Percentiles rank a stretch among this genome's conserved stretches.
These are phyloP conservation scores for Aradus depressus DNA, from an alignment of 2,888 invertebrate species.

Conservation along the genomic window DNA sequence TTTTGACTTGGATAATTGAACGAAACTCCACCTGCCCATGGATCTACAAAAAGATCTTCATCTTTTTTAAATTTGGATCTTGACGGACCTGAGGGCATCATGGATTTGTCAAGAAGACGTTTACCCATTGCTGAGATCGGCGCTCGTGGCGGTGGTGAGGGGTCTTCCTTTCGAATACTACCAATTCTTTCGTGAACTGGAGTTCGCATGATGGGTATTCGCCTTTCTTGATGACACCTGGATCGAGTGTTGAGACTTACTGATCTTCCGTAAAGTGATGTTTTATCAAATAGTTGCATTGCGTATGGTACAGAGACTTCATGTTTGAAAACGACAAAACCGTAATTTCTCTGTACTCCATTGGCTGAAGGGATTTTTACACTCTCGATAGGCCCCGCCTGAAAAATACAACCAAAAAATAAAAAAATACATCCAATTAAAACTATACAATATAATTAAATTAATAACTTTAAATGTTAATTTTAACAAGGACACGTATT, in stretches of 20 bases:
- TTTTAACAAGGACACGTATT: background rate
- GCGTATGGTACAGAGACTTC: constrained; percentile 65
- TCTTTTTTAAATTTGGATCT: background rate
- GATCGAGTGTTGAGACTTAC: constrained; percentile 10
- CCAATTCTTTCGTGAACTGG: background rate
- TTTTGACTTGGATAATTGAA: constrained; percentile 3
- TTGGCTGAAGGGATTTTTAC: constrained; percentile 65
- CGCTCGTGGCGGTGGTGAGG: background rate
- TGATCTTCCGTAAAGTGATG: constrained; percentile 45
- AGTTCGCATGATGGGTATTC: background rate
- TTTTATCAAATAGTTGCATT: constrained; percentile 58
- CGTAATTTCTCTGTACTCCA: constrained; percentile 58
- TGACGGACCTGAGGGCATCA: constrained; percentile 1
- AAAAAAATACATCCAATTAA: background rate
- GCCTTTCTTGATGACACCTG: background rate
- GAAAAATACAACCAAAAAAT: constrained; percentile 33
- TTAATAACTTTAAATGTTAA: background rate
- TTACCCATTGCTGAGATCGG: background rate
- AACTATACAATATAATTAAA: background rate
- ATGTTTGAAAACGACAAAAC: constrained; percentile 68
- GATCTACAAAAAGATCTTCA: no score
- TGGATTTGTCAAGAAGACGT: constrained; percentile 2
- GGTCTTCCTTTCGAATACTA: background rate
- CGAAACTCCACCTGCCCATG: no score
- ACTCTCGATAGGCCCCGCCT: constrained; percentile 69